Evolutionary conservation across 2,888 invertebrate species (phyloP).

Genomic region (Nasonovia ribisnigri): DNA sequence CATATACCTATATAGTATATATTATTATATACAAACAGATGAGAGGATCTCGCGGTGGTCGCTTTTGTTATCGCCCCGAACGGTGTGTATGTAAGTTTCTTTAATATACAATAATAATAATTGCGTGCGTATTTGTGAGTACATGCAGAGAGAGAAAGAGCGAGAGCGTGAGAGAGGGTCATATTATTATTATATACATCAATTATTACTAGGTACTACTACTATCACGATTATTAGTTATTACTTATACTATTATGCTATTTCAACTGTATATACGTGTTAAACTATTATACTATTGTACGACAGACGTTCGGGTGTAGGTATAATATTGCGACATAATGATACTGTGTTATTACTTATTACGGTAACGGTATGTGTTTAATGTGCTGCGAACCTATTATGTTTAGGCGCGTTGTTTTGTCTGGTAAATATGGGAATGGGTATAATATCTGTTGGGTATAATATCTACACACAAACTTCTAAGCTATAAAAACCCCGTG

Average conservation of each 20-base stretch:
- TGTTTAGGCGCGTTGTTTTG: not conserved
- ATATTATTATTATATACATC: not conserved
- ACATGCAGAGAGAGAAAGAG: not conserved
- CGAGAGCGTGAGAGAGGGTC: not conserved
- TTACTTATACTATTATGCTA: not conserved
- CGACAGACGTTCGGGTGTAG: not conserved
- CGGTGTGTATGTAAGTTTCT: not conserved
- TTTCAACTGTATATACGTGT: not conserved
- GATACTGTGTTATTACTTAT: not conserved
- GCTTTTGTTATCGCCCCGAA: not conserved
- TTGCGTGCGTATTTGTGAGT: not conserved
- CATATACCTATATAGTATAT: not conserved
- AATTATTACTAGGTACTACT: not conserved
- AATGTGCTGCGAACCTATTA: not conserved
- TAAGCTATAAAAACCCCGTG: not conserved
- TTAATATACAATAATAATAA: not conserved
- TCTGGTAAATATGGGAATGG: not conserved
- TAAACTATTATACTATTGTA: not conserved
- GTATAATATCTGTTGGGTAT: not conserved
- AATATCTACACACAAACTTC: not conserved
- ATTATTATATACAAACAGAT: not conserved
- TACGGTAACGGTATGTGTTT: not conserved
- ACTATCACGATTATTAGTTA: not conserved
- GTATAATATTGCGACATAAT: not conserved
- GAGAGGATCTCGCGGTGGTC: not conserved